These are phyloP conservation scores for Nansenia antarctica DNA, from an alignment of 2,113 vertebrate genomes.

Conservation along the genomic window DNA sequence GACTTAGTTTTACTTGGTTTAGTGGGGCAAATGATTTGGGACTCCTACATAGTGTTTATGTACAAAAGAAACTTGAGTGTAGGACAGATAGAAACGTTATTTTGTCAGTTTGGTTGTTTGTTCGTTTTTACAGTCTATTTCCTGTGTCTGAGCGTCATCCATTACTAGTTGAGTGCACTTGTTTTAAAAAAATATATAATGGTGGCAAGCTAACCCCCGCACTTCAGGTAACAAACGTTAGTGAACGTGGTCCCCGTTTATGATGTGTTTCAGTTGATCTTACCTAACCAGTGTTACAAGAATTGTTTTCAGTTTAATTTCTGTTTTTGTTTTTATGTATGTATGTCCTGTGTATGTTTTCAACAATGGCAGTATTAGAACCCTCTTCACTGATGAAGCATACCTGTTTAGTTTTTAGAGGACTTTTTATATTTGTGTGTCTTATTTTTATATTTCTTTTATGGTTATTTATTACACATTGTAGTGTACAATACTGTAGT, in stretches of 20 bases:
- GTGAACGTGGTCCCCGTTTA: slow-evolving; percentile 87
- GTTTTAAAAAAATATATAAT: slow-evolving; percentile 14
- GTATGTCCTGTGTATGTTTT: slow-evolving; percentile 85
- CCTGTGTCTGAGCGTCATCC: slow-evolving; percentile 7
- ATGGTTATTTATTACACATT: slow-evolving; percentile 96
- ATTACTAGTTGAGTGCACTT: slow-evolving; percentile 46
- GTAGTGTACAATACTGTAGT: slow-evolving; percentile 99
- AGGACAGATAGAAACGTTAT: no score
- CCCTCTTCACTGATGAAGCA: slow-evolving; percentile 91
- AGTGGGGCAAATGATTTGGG: background rate
- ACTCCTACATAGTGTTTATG: background rate
- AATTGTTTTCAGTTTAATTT: slow-evolving; percentile 40
- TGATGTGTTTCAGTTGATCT: slow-evolving; percentile 84
- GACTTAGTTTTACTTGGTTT: slow-evolving; percentile 20
- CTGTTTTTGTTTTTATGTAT: slow-evolving; percentile 77
- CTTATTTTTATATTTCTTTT: slow-evolving; percentile 99
- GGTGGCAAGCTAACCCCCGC: slow-evolving; percentile 52
- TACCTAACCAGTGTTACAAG: slow-evolving; percentile 91
- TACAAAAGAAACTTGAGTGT: background rate
- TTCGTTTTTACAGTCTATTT: no score
- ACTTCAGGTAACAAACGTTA: slow-evolving; percentile 77
- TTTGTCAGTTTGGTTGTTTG: no score
- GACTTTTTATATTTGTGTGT: slow-evolving; percentile 99
- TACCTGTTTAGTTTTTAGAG: slow-evolving; percentile 95
- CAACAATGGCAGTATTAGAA: slow-evolving; percentile 95